These are phyloP conservation scores for Sceliomorpha sp. DNA, from an alignment of 2,888 invertebrate genomes.

Conservation along the genomic window DNA sequence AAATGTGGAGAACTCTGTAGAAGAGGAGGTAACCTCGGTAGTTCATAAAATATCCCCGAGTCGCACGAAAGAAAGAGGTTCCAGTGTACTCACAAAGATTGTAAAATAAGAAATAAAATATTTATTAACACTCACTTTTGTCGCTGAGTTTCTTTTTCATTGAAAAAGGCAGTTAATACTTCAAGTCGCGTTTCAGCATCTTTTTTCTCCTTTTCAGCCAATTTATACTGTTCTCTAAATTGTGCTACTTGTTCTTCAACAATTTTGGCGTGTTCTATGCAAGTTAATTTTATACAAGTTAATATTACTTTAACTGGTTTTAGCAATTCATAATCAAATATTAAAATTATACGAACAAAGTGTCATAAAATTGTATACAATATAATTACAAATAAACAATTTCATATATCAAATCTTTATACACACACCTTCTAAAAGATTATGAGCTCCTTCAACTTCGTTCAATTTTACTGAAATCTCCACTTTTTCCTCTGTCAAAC, in stretches of 20 bases:
- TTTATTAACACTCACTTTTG: conserved; percentile 85
- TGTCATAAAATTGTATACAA: conserved; percentile 20
- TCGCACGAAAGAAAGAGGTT: too few species aligned
- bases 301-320: background rate
- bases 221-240: conserved; percentile 83
- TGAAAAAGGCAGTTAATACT: conserved; percentile 93
- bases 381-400: too few species aligned
- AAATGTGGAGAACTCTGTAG: too few species aligned
- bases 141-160: conserved; percentile 92
- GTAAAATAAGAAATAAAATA: too few species aligned
- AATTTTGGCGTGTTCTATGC: conserved; percentile 55
- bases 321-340: background rate
- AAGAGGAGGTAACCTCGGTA: too few species aligned
- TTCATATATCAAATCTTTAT: too few species aligned
- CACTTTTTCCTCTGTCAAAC: conserved; percentile 82
- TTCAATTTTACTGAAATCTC: conserved; percentile 72
- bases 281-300: too few species aligned
- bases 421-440: conserved; percentile 80
- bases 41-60: too few species aligned
- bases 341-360: too few species aligned
- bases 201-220: conserved; percentile 86
- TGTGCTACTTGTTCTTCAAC: conserved; percentile 81
- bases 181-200: conserved; percentile 92
- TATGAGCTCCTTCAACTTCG: conserved; percentile 78
- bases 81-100: too few species aligned